These are phyloP conservation scores for Trichonephila clavata DNA, from an alignment of 1,140 invertebrate genomes.

Conservation along the genomic window DNA sequence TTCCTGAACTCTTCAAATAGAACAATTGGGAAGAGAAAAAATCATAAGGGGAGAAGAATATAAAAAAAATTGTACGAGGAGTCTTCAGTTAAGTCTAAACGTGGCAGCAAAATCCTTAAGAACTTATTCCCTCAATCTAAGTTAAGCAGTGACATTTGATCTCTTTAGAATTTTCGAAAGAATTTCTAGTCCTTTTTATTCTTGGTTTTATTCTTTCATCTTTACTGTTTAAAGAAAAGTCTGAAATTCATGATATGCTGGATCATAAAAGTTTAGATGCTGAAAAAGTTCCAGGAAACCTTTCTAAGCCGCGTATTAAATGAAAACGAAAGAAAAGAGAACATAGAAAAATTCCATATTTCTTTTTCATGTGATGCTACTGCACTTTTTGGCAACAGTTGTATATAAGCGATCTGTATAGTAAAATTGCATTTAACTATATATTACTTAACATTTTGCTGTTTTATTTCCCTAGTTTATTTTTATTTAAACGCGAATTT, in stretches of 20 bases:
- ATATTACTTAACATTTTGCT: too few species aligned
- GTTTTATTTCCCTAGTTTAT: too few species aligned
- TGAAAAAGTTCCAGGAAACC: too few species aligned
- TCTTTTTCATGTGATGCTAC: too few species aligned
- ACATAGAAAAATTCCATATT: not conserved
- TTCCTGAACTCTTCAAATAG: constrained; percentile 50
- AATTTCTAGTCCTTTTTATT: constrained; percentile 64
- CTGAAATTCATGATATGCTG: constrained; percentile 65
- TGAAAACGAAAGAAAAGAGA: not conserved
- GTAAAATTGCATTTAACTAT: too few species aligned
- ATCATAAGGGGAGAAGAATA: not conserved
- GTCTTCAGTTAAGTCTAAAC: constrained; percentile 52
- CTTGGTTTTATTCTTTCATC: constrained; percentile 43
- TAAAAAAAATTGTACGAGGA: not conserved
- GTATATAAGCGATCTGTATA: too few species aligned
- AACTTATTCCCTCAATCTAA: constrained; percentile 61
- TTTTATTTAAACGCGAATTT: too few species aligned
- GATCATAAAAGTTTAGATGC: constrained; percentile 65
- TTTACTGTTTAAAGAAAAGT: constrained; percentile 51
- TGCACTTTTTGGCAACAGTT: too few species aligned
- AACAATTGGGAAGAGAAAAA: constrained; percentile 29
- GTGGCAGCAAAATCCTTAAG: constrained; percentile 54
- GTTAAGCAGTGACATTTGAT: constrained; percentile 69
- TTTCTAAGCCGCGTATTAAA: not conserved
- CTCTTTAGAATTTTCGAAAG: constrained; percentile 61